phyloP scores from a whole-genome alignment of 2,113 vertebrate genomes.

The Rhipidura dahli region DNA sequence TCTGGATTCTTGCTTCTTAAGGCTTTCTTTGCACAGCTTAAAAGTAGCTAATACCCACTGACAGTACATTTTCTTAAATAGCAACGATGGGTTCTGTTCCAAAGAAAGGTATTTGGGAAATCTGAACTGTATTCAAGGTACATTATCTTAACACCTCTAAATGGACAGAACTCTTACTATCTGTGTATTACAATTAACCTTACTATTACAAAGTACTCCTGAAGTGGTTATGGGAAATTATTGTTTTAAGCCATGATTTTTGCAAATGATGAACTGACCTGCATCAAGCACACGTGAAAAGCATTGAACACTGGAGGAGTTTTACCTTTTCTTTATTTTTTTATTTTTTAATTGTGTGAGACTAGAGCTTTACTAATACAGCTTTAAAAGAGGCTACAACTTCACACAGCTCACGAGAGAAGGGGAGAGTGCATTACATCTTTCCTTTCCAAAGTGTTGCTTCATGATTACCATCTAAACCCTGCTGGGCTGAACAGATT shows the following conservation, averaged over 20 bases:
- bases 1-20: neutral
- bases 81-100: neutral
- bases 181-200: neutral
- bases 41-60: neutral
- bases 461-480: constrained; percentile 90
- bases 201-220: neutral
- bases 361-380: constrained; percentile 33
- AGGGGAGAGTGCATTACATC: constrained; percentile 75
- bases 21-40: neutral
- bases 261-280: neutral
- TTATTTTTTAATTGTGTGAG: neutral
- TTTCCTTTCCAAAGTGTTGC: constrained; percentile 88
- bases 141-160: neutral
- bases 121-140: neutral
- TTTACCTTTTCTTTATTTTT: neutral
- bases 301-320: neutral
- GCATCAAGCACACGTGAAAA: neutral
- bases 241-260: neutral
- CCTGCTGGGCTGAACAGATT: constrained; percentile 99
- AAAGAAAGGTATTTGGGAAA: neutral
- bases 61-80: neutral
- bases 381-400: constrained; percentile 52
- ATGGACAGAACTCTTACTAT: neutral
- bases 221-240: neutral
- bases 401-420: constrained; percentile 53